Conservation (phyloP, 2,797 vertebrate genomes). For the Enteromius afrohamiltoni region DNA sequence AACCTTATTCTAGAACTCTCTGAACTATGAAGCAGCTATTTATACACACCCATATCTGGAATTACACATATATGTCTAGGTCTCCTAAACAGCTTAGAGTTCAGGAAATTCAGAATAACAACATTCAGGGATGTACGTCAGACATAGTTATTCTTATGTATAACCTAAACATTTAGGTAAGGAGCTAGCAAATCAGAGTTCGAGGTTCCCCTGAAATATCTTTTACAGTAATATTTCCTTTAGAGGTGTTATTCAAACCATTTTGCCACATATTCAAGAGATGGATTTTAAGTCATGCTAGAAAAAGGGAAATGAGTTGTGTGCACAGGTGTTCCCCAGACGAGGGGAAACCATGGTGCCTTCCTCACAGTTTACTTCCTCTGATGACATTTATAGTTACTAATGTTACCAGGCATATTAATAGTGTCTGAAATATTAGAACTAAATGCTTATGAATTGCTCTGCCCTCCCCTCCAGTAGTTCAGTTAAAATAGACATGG, state of each 20-base stretch:
- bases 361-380: slow-evolving; percentile 3
- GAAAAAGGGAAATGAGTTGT: slow-evolving; percentile 24
- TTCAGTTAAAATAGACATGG: slow-evolving; percentile 7
- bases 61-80: slow-evolving; percentile 61
- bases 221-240: slow-evolving; percentile 3
- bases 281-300: slow-evolving; percentile 9
- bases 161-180: not conserved
- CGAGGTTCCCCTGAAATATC: not conserved
- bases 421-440: slow-evolving; percentile 25
- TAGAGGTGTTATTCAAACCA: slow-evolving; percentile 1
- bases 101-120: slow-evolving; percentile 69
- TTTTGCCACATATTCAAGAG: slow-evolving; percentile 22
- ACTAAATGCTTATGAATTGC: slow-evolving; percentile 16
- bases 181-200: not conserved
- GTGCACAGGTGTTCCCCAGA: slow-evolving; percentile 58
- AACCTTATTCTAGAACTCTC: slow-evolving; percentile 65
- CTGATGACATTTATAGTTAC: slow-evolving; percentile 36
- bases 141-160: slow-evolving; percentile 20
- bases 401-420: slow-evolving; percentile 30
- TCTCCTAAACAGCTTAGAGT: slow-evolving; percentile 62
- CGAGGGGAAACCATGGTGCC: slow-evolving; percentile 49
- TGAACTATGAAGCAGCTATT: slow-evolving; percentile 54
- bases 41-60: slow-evolving; percentile 63
- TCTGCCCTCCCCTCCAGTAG: not conserved
- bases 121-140: slow-evolving; percentile 52